Evolutionary conservation across 2,113 vertebrate species (phyloP), one percentile per base, ranked within the genome.

Genomic region (Phodopus roborovskii): DNA sequence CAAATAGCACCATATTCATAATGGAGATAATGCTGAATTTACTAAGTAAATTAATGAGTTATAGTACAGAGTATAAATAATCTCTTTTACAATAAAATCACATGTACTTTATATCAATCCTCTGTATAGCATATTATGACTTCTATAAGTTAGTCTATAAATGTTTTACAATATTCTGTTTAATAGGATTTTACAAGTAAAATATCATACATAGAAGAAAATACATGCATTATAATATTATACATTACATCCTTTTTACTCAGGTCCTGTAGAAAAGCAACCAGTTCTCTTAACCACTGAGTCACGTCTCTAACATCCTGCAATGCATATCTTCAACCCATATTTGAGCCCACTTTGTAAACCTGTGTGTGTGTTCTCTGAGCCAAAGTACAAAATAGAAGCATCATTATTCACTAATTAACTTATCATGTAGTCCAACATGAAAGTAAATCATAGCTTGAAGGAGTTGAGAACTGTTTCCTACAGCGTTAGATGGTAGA

Each of bases 361-460:
- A 24, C 45, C 17, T 71, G 11, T 92, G 24, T 71, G 11, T 92
- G 24, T 64, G 84, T 79, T 90, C 30, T 89, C 36, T 33, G 24
- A 94, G 28, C 60, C 36, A 94, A 78, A 74, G 48, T 19, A 77
- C 15, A 71, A 88, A 96, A 71, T 42, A 82, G 77, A 8, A 58
- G 62, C 79, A 79, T 79, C 56, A 89, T 42, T 75, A 3, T 56
- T 90, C 90, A n/a, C 64, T 85, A 85, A 85, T 73, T 48, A 71
- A 84, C 28, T 82, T 68, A 91, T 26, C 50, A 79, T 85, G 48
- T 56, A 71, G 20, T 22, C 5, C n/a, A 58, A 90, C 6, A 90
- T 36, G n/a, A 58, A 91, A 87, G 36, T 13, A 84, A 89, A 70
- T 10, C 7, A 1, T 45, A 1, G 26, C n/a, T 74, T 91, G 24